Evolutionary conservation across 2,888 invertebrate genomes (phyloP), one percentile per base, ranked within the genome.

Genomic region (Syrista parreyssii): DNA sequence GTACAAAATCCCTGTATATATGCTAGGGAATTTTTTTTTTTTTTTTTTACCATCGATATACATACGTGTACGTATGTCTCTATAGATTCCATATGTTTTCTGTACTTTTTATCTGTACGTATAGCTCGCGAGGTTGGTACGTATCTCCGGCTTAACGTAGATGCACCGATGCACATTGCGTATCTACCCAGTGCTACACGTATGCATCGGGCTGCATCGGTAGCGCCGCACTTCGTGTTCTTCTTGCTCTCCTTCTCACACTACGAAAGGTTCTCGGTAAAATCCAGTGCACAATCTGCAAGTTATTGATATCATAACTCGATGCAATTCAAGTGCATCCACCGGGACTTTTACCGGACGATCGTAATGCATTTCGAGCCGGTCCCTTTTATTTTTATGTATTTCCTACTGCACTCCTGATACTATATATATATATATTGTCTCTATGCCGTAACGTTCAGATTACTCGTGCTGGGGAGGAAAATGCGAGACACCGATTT

Each of bases 261-360:
- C 23, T 55, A 0, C 9, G 1, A 55, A 23, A 23, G 0, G 55
- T 55, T 9, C 55, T 2, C 9, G 55, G 2, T 23, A 23, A 55
- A 55, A 55, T 55, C 23, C 15, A 9, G 9, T 55, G 55, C 23
- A 23, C 55, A 23, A 55, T 76, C 69, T 55, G 72, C 83, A 84
- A 87, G 86, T 87, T 87, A 87, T 87, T 88, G 88, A 85, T 85
- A 86, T 84, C 85, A 86, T 87, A 87, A 87, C 86, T 87, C 85
- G 86, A 82, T 73, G 75, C 80, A 87, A 80, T 86, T 71, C 69
- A 73, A 30, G 75, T 69, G 55, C 55, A 55, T 55, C 55, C 55
- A 23, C 55, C 55, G 55, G 9, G 23, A 55, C 55, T 55, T 55
- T 55, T 55, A 23, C 55, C 55, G 55, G 55, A 55, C 9, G 55